A percentile compares a stretch with the other conserved stretches of the same genome.
These are phyloP conservation scores for Bombus breviceps DNA, from an alignment of 1,140 invertebrate genomes.

Conservation along the genomic window DNA sequence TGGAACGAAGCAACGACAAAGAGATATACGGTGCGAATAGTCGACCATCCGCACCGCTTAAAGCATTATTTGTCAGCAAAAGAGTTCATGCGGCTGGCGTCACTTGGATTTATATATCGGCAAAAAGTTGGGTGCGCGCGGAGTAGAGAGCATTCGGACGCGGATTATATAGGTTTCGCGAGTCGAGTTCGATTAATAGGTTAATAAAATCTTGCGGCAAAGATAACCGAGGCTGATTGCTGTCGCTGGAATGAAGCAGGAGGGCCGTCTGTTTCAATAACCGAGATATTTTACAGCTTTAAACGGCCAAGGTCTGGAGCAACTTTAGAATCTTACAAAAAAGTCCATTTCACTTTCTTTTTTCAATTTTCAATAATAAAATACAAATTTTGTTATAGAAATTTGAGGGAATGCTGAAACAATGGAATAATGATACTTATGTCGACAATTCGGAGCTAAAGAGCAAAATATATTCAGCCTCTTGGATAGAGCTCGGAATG, in stretches of 20 bases:
- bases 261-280: not conserved
- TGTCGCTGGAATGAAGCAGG: not conserved
- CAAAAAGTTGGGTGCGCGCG: not conserved
- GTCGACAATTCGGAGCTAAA: not conserved
- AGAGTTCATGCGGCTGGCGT: constrained; percentile 40
- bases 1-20: constrained; percentile 6
- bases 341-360: too few relatives aligned
- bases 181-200: constrained; percentile 17
- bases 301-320: too few relatives aligned
- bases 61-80: constrained; percentile 43
- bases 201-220: not conserved
- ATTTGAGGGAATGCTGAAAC: not conserved
- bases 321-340: not conserved
- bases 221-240: not conserved
- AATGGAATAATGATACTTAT: not conserved
- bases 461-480: not conserved
- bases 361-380: too few relatives aligned
- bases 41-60: constrained; percentile 23
- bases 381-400: not conserved
- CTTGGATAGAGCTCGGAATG: not conserved
- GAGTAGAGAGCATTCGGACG: not conserved
- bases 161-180: not conserved
- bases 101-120: constrained; percentile 26
- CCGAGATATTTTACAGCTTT: not conserved
- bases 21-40: not conserved